Conservation (phyloP, 2,113 vertebrate genomes). For the Nycticorax nycticorax region DNA sequence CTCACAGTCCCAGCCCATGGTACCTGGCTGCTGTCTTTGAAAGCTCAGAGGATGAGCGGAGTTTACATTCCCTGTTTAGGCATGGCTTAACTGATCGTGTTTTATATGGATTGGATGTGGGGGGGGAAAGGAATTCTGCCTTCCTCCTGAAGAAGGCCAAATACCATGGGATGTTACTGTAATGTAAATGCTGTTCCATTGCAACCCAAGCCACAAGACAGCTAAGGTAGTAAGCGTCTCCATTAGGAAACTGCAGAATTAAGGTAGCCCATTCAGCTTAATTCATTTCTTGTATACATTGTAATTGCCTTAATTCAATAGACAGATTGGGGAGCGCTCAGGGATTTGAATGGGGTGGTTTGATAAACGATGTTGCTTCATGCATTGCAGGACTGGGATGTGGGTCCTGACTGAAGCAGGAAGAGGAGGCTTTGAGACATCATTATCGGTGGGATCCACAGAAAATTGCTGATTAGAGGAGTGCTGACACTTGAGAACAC, state of each 20-base stretch:
- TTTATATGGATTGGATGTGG: background rate
- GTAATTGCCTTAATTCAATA: background rate
- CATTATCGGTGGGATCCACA: background rate
- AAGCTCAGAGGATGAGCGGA: background rate
- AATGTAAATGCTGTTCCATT: background rate
- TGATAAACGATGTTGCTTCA: background rate
- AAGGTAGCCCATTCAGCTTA: background rate
- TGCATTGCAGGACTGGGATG: background rate
- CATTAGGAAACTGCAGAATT: background rate
- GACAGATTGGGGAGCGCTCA: background rate
- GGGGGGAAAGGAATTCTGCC: background rate
- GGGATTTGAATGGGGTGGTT: background rate
- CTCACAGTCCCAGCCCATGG: background rate
- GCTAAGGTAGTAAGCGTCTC: background rate
- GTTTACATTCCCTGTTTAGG: background rate
- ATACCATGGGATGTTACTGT: background rate
- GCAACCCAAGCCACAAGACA: background rate
- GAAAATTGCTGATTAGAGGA: background rate
- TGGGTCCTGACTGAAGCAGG: background rate
- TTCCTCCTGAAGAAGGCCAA: background rate
- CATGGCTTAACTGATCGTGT: background rate
- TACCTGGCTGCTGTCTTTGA: background rate
- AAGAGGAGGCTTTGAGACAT: background rate
- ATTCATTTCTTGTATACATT: fast-evolving
- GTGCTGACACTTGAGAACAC: background rate